A percentile compares a stretch with the other conserved stretches of the same genome.
Conservation (phyloP, 2,888 invertebrate species). For the Callinectes sapidus region DNA sequence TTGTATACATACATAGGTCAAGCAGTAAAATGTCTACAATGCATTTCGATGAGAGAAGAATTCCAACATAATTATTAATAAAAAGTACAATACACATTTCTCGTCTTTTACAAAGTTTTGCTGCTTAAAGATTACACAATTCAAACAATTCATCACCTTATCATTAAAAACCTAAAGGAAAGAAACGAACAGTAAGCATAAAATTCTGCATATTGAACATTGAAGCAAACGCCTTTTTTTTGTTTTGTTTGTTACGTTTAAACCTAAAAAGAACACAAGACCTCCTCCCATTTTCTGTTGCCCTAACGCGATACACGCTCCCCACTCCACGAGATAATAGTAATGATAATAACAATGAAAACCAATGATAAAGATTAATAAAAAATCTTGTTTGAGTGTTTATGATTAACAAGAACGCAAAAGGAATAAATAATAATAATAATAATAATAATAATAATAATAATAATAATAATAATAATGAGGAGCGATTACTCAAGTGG, state of each 20-base stretch:
- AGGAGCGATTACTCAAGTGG: too few species aligned
- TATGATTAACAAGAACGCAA: too few species aligned
- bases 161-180: background rate
- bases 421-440: background rate
- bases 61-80: background rate
- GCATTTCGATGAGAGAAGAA: constrained; percentile 12
- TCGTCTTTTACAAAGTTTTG: constrained; percentile 27
- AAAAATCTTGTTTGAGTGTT: too few species aligned
- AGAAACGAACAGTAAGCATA: background rate
- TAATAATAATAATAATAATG: too few species aligned
- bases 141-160: background rate
- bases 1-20: constrained; percentile 3
- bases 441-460: too few species aligned
- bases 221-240: constrained; percentile 26
- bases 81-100: background rate
- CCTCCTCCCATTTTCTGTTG: background rate
- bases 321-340: background rate
- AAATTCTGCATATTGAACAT: constrained; percentile 12
- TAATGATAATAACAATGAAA: background rate
- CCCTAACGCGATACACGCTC: background rate
- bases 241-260: constrained; percentile 10
- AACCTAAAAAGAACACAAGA: constrained; percentile 6
- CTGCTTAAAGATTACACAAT: background rate
- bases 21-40: constrained; percentile 3
- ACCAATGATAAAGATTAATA: constrained; percentile 2